These are phyloP conservation scores for Athripsodes cinereus DNA, from an alignment of 2,888 invertebrate species.

Conservation along the genomic window DNA sequence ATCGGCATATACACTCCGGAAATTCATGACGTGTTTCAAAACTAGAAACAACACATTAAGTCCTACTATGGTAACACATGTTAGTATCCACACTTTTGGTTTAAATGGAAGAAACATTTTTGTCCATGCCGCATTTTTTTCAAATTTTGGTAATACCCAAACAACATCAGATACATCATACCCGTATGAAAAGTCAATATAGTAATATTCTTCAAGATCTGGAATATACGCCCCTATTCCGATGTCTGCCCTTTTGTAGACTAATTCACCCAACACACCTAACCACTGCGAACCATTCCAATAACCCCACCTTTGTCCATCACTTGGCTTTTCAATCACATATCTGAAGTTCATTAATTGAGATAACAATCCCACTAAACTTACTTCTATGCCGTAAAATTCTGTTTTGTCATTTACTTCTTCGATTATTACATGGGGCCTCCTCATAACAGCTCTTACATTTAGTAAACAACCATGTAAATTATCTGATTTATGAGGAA, in stretches of 20 bases:
- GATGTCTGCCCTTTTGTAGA: slow-evolving; percentile 16
- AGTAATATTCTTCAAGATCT: not conserved
- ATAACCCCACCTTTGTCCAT: slow-evolving; percentile 6
- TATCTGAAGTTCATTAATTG: slow-evolving; percentile 15
- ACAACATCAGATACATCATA: slow-evolving; percentile 19
- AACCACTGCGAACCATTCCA: slow-evolving; percentile 10
- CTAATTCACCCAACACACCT: slow-evolving; percentile 18
- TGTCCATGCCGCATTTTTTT: slow-evolving; percentile 8
- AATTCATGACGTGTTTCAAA: slow-evolving; percentile 7
- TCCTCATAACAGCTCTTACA: slow-evolving; percentile 8
- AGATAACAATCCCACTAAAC: slow-evolving; percentile 11
- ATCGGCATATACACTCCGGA: slow-evolving; percentile 13
- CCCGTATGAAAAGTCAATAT: slow-evolving; percentile 14
- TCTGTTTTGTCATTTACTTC: not conserved
- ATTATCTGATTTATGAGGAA: slow-evolving; percentile 13
- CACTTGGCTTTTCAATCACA: not conserved
- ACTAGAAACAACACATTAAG: slow-evolving; percentile 7
- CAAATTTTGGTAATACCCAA: slow-evolving; percentile 16
- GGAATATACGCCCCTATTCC: slow-evolving; percentile 19
- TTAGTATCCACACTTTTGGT: slow-evolving; percentile 13
- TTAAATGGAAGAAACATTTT: slow-evolving; percentile 21
- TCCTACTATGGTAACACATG: slow-evolving; percentile 6
- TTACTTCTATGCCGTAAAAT: slow-evolving; percentile 19
- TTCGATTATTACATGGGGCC: slow-evolving; percentile 2
- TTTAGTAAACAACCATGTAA: slow-evolving; percentile 15